Conservation (phyloP, 2,888 invertebrate species). For the Eutolmus rufibarbis region DNA sequence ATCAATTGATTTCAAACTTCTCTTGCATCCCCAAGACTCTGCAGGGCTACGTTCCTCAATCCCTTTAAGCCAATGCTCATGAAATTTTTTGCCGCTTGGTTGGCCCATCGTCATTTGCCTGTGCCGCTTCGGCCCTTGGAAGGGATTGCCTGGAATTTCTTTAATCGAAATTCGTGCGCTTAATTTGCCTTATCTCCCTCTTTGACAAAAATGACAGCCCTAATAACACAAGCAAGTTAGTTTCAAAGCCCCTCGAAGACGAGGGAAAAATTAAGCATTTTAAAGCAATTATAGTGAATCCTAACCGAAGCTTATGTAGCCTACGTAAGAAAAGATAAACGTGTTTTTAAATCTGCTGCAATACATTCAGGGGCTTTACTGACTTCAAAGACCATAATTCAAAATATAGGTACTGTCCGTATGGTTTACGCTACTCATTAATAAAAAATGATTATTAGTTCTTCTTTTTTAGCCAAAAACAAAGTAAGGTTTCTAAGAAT, state of each 20-base stretch:
- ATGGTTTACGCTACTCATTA: too few relatives aligned
- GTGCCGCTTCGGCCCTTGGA: background rate
- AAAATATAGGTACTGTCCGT: too few relatives aligned
- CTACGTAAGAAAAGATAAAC: too few relatives aligned
- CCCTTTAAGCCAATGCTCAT: constrained; percentile 40
- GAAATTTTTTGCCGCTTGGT: constrained; percentile 22
- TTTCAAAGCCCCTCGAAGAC: background rate
- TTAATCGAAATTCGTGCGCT: constrained; percentile 46
- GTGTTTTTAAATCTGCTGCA: too few relatives aligned
- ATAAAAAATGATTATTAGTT: too few relatives aligned
- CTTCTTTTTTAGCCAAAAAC: too few relatives aligned
- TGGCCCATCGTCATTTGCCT: constrained; percentile 26
- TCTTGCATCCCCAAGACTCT: constrained; percentile 3
- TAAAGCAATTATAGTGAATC: background rate
- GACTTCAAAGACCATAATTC: too few relatives aligned
- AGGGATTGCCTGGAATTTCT: constrained; percentile 41
- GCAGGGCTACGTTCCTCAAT: background rate
- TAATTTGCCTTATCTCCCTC: constrained; percentile 30
- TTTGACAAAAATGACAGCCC: constrained; percentile 27
- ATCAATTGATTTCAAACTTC: constrained; percentile 46
- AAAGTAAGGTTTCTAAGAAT: too few relatives aligned
- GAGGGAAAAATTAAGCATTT: background rate
- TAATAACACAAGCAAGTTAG: constrained; percentile 11
- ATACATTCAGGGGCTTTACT: too few relatives aligned
- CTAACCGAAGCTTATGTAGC: background rate